Conservation (phyloP, 2,888 invertebrate species). For the Neoaliturus tenellus region DNA sequence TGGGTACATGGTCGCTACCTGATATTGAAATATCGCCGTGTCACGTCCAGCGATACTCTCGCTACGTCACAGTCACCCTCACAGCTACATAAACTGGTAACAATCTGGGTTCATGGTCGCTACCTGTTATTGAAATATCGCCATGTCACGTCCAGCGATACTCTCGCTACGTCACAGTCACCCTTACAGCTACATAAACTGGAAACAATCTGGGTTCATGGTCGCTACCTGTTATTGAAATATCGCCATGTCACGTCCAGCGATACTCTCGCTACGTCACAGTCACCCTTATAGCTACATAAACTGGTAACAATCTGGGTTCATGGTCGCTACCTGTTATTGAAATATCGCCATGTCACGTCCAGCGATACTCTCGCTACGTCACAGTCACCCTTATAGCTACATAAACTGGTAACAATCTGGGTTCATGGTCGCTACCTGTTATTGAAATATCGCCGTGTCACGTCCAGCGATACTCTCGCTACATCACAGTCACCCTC, state of each 20-base stretch:
- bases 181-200: neutral
- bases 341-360: neutral
- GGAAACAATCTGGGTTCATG: neutral
- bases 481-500: neutral
- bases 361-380: neutral
- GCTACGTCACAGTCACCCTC: neutral
- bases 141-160: constrained; percentile 8
- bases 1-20: neutral
- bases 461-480: neutral
- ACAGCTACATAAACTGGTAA: neutral
- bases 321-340: neutral
- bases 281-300: neutral
- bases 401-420: neutral
- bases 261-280: constrained; percentile 4
- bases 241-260: neutral
- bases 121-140: constrained; percentile 17
- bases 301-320: neutral
- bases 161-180: neutral
- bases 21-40: constrained; percentile 17
- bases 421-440: neutral
- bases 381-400: neutral
- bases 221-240: neutral
- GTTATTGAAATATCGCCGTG: neutral
- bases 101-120: neutral
- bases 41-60: constrained; percentile 3